Base-by-base conservation (phyloP, 2,113 vertebrate species). In the Neolamprologus variostigma region DNA sequence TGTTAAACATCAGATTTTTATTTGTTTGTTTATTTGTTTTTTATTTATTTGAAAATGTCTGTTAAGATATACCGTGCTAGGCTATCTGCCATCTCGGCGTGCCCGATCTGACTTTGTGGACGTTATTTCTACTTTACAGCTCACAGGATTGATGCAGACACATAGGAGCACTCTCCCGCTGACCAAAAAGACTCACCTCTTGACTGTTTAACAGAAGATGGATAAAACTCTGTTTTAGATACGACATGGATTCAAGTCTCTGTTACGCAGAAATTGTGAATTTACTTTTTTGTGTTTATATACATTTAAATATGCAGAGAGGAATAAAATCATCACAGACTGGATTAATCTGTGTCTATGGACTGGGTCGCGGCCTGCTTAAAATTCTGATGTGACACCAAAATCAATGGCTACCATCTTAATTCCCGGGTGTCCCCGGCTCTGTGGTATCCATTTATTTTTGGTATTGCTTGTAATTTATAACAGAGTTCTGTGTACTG, bases 71-170 rank as follows among this genome's bases (percentile, higher is more conserved):
- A 84, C 57, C 13, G 7, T 57, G 42, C 81, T 31, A 9, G 13
- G 50, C 85, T 82, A 50, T 68, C 59, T 80, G 55, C 17, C 68
- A 63, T 21, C 66, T 35, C 7, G 5, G 23, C 31, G 7, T 81
- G 12, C 28, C 13, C 68, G 3, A 37, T 82, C 47, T 86, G 26
- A 91, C 84, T 28, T 66, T 33, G 7, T 80, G 26, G 35, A 17
- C 76, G 57, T 91, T 86, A 71, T 89, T 37, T 89, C 80, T 80
- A 33, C 81, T 85, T 21, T 94, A 11, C 95, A 99, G 99, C 99
- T 94, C 99, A 99, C 97, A 98, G 98, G 95, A 98, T 99, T 12
- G 98, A 99, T n/a, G 94, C 97, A 0, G 98, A 99, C 33, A 98
- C 98, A 93, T 99, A 99, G 95, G 91, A 89, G 80, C 88, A 53